Evolutionary conservation across 2,113 vertebrate species (phyloP).

Genomic region (Telmatochromis sp.): DNA sequence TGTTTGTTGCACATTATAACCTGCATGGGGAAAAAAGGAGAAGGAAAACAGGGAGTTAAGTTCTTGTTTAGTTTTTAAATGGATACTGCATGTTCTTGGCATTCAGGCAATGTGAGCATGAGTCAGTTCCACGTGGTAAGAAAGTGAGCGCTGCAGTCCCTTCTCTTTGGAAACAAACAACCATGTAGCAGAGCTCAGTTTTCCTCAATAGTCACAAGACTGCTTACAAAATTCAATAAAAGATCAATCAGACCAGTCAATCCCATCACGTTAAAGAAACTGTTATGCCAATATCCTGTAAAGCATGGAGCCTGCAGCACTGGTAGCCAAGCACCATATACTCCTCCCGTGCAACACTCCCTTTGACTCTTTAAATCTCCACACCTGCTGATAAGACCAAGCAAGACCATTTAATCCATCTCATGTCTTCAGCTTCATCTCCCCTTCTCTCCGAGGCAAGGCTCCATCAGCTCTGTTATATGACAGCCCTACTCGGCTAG

Average conservation of each 20-base stretch:
- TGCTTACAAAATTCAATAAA: background rate
- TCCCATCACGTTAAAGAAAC: background rate
- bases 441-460: background rate
- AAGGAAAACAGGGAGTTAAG: background rate
- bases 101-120: background rate
- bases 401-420: background rate
- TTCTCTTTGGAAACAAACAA: background rate
- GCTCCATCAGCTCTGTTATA: background rate
- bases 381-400: constrained; percentile 16
- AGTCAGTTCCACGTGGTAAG: constrained; percentile 9
- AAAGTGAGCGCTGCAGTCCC: background rate
- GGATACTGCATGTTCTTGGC: background rate
- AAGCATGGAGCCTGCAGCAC: background rate
- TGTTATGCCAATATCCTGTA: background rate
- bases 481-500: background rate
- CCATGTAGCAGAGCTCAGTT: background rate
- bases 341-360: background rate
- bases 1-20: constrained; percentile 90
- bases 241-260: background rate
- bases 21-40: constrained; percentile 62
- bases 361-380: background rate
- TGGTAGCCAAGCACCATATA: background rate
- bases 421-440: background rate
- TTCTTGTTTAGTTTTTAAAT: background rate
- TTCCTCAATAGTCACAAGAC: background rate